A percentile compares a stretch with the other conserved stretches of the same genome.
These are phyloP conservation scores for Whitmania pigra DNA, from an alignment of 1,140 invertebrate genomes.

Conservation along the genomic window DNA sequence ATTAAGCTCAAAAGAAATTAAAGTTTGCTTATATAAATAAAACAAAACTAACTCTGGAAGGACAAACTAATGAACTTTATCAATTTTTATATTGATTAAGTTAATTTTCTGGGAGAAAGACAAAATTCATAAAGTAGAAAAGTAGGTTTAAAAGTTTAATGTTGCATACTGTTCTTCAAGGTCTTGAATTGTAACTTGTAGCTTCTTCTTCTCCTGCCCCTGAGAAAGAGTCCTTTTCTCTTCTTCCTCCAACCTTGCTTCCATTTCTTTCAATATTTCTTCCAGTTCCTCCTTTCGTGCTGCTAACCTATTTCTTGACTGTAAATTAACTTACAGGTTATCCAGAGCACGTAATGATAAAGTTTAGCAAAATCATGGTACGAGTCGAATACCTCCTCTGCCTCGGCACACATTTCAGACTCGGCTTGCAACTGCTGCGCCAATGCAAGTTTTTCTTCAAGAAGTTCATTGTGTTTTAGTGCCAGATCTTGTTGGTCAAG, in stretches of 20 bases:
- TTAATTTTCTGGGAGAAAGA: too few relatives aligned
- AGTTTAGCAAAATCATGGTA: neutral
- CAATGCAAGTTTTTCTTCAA: conserved; percentile 82
- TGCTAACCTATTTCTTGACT: conserved; percentile 41
- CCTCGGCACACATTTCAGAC: conserved; percentile 87
- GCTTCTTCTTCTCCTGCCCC: conserved; percentile 79
- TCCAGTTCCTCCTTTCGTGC: conserved; percentile 86
- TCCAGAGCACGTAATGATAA: neutral
- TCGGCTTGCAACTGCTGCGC: conserved; percentile 66
- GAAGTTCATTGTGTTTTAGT: conserved; percentile 46
- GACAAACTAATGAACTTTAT: too few relatives aligned
- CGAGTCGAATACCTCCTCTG: conserved; percentile 57
- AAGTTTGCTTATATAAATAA: too few relatives aligned
- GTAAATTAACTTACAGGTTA: conserved; percentile 10
- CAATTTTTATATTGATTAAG: too few relatives aligned
- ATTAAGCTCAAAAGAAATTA: too few relatives aligned
- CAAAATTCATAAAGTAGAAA: too few relatives aligned
- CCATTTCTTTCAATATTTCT: conserved; percentile 88
- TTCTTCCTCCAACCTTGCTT: conserved; percentile 88
- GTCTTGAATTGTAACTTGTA: conserved; percentile 69
- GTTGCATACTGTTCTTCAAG: conserved; percentile 45
- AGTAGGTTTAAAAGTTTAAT: too few relatives aligned
- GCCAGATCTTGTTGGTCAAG: conserved; percentile 60
- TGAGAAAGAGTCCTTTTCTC: conserved; percentile 70
- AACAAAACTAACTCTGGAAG: too few relatives aligned